phyloP scores from a whole-genome alignment of 2,888 invertebrate species.

The Coelopa pilipes region DNA sequence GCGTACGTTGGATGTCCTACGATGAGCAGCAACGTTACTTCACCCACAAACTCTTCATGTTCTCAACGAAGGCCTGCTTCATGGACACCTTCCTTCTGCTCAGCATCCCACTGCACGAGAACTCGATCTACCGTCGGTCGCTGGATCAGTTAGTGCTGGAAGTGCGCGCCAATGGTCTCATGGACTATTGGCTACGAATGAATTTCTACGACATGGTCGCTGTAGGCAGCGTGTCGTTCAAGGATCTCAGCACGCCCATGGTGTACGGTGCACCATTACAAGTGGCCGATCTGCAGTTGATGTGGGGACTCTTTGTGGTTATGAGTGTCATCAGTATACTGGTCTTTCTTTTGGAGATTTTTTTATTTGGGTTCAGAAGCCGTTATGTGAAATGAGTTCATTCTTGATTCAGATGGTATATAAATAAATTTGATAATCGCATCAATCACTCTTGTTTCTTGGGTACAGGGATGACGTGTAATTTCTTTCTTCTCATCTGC shows the following conservation, averaged over 20 bases:
- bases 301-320: conserved; percentile 43
- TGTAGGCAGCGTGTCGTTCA: conserved; percentile 46
- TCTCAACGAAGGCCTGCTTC: conserved; percentile 48
- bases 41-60: conserved; percentile 47
- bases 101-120: conserved; percentile 44
- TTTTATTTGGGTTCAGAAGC: too few species aligned
- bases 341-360: too few species aligned
- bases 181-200: conserved; percentile 45
- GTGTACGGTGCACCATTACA: conserved; percentile 36
- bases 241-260: conserved; percentile 40
- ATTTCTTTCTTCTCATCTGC: too few species aligned
- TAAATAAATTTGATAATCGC: too few species aligned
- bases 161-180: conserved; percentile 46
- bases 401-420: too few species aligned
- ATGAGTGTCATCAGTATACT: too few species aligned
- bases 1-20: conserved; percentile 47
- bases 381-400: too few species aligned
- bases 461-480: too few species aligned
- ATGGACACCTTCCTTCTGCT: neutral
- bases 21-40: conserved; percentile 51
- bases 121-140: conserved; percentile 46
- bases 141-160: conserved; percentile 47
- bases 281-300: conserved; percentile 49
- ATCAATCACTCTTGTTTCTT: too few species aligned
- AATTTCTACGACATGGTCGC: conserved; percentile 53